Base-by-base conservation (phyloP, 2,113 vertebrate genomes). In the Neodontobutis hainanensis region DNA sequence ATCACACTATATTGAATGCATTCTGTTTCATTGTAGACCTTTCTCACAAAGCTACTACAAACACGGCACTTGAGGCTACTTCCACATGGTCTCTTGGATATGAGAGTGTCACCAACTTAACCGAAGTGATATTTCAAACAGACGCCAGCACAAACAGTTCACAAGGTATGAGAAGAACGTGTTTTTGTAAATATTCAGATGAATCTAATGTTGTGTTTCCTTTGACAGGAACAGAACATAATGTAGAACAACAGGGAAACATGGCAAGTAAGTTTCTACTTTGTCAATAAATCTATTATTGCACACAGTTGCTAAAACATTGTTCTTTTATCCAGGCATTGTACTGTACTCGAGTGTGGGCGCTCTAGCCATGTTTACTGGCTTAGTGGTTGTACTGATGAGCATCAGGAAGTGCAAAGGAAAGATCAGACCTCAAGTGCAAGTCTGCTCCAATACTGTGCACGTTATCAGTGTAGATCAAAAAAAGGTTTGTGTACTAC, bases 401-500 rank as follows among this genome's bases (percentile, higher is more conserved):
- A 16, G 35, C 15, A 2, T 62, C 69, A 67, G 65, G 67, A 86
- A 83, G 38, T 3, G 16, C 43, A 70, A 55, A 62, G 9, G 36
- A 44, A 57, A 34, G 5, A 19, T 14, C 19, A 68, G 71, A 47
- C 50, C 46, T 68, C 67, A 45, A 36, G 48, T 40, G 34, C 59
- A 51, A 10, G 19, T 56, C 27, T 44, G 47, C 61, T 44, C 35
- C 16, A 16, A 38, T 53, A 16, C 8, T 40, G 46, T 0, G 27
- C 45, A 27, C 3, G 0, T 9, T 1, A 0, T n/a, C 45, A 34
- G 12, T 46, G 50, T 11, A 14, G 27, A 47, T 34, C 11, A 42
- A 38, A 45, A 10, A 44, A 11, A 82, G 77, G 80, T 82, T 75
- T 2, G 66, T 42, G 19, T 61, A n/a, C 12, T 2, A 55, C 35